Base-by-base conservation (phyloP, 2,888 invertebrate species). In the Arrhopalites spinosus region DNA sequence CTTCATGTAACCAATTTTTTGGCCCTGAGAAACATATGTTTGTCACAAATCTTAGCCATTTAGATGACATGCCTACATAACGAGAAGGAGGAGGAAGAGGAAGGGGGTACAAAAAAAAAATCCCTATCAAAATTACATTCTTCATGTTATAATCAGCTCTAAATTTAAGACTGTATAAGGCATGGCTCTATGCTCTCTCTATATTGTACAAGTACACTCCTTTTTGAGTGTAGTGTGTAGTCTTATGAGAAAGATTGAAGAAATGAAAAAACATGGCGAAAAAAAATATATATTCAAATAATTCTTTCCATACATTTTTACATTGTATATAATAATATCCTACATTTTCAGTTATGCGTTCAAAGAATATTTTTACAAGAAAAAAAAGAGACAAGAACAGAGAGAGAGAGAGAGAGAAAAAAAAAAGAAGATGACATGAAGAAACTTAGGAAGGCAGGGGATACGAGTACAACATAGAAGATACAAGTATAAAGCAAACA, bases 121-220 rank as follows among this genome's bases (percentile, higher is more conserved):
- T 45, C 47, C 53, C 25, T 61, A 61, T 71, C 71, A 71, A 61
- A 71, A 71, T 56, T 71, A 43, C 61, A 71, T 69, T 69, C 68
- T 47, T 68, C 20, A 20, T 23, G n/a, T n/a, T 29, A 64, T 53
- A 53, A 23, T 30, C 64, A 30, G 23, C 23, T 27, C 17, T 13
- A 25, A 25, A 59, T 59, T 17, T 25, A 59, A 23, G 59, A 20
- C 59, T 20, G 36, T 36, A 3, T 36, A 36, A 36, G 36, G 5
- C 36, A 36, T 7, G 36, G 36, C 36, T 36, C n/a, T 53, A 17
- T 53, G 3, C 15, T 53, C 53, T 53, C n/a, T 20, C 53, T 20
- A n/a, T n/a, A n/a, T n/a, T n/a, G n/a, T n/a, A n/a, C n/a, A n/a
- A n/a, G n/a, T n/a, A n/a, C n/a, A n/a, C n/a, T n/a, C n/a, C n/a